Evolutionary conservation across 2,113 vertebrate species (phyloP).

Genomic region (Furnarius figulus): DNA sequence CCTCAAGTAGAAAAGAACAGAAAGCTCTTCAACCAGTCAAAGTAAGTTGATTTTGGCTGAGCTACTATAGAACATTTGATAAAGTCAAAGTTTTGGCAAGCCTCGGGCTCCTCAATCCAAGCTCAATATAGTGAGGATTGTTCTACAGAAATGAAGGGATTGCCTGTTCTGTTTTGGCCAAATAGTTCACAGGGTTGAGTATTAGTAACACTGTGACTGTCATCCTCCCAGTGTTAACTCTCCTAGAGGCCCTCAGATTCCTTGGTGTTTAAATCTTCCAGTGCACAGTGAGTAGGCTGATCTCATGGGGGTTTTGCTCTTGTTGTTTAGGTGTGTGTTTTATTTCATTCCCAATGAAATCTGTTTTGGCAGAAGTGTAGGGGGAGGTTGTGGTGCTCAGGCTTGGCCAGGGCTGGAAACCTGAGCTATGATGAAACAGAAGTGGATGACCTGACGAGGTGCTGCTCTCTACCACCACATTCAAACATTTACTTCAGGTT

Average conservation of each 20-base stretch:
- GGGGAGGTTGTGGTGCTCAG: fast-evolving
- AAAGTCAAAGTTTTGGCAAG: constrained; percentile 35
- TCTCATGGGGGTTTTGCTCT: background rate
- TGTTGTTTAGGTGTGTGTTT: background rate
- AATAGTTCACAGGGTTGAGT: background rate
- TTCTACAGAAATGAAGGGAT: constrained; percentile 9
- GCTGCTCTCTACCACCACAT: background rate
- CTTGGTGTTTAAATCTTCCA: background rate
- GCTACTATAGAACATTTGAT: background rate
- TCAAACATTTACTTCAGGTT: background rate
- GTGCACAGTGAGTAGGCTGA: background rate
- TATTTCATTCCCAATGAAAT: background rate
- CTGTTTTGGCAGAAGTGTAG: fast-evolving
- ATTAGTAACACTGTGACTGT: background rate
- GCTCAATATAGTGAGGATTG: background rate
- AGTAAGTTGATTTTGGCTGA: constrained; percentile 4
- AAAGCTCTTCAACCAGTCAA: background rate
- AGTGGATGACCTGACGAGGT: background rate
- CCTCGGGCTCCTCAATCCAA: background rate
- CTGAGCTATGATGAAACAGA: background rate
- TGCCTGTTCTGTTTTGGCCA: constrained; percentile 1
- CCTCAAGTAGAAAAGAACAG: background rate
- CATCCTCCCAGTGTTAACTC: background rate
- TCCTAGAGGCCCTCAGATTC: background rate
- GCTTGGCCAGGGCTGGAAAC: background rate